Evolutionary conservation across 2,888 invertebrate species (phyloP).

Genomic region (Tupiocoris notatus): DNA sequence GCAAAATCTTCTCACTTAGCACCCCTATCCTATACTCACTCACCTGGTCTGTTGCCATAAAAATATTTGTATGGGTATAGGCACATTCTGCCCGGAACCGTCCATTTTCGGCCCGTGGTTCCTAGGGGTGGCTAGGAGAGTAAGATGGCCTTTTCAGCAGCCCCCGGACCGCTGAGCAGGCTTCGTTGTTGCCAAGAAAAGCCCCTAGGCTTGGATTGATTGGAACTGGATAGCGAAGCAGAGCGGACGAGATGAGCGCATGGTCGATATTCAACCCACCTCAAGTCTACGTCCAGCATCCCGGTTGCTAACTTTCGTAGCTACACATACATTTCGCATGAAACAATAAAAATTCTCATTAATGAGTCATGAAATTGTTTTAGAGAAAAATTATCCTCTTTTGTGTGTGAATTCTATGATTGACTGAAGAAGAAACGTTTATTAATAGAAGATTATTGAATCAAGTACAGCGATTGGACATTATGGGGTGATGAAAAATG

Average conservation of each 20-base stretch:
- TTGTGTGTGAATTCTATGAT: too few species aligned
- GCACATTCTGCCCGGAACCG: constrained; percentile 70
- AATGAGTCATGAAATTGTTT: too few species aligned
- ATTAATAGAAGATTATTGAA: too few species aligned
- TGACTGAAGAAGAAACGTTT: too few species aligned
- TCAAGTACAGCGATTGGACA: too few species aligned
- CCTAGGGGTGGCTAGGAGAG: neutral
- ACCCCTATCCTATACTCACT: neutral
- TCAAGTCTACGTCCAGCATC: constrained; percentile 13
- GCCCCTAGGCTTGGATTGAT: constrained; percentile 15
- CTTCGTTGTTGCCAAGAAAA: neutral
- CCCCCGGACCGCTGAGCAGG: neutral
- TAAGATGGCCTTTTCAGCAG: neutral
- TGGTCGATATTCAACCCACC: neutral
- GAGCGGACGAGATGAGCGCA: constrained; percentile 8
- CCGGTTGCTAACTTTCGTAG: constrained; percentile 13
- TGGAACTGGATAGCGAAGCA: constrained; percentile 9
- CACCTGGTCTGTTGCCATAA: constrained; percentile 93
- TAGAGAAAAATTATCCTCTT: too few species aligned
- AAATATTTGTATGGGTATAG: constrained; percentile 94
- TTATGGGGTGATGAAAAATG: too few species aligned
- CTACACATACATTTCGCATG: too few species aligned
- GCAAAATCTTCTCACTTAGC: too few species aligned
- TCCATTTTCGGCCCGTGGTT: constrained; percentile 51
- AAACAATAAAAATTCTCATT: too few species aligned